Percentiles rank a stretch among this genome's conserved stretches.
phyloP scores from a whole-genome alignment of 2,888 invertebrate genomes.

The Polydesmus complanatus region DNA sequence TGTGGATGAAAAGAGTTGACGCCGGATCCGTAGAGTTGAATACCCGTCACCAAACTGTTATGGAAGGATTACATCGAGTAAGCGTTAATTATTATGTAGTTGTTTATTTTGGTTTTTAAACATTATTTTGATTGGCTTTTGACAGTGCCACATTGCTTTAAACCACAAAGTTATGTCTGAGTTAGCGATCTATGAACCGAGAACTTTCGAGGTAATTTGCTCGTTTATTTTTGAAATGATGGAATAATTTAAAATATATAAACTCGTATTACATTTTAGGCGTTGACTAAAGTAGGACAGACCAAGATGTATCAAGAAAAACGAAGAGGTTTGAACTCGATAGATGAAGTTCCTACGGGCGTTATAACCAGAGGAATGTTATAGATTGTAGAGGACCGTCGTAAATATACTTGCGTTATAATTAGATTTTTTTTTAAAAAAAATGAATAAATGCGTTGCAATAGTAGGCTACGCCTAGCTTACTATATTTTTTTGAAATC shows the following conservation, averaged over 20 bases:
- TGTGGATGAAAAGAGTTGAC: slow-evolving; percentile 26
- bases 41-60: slow-evolving; percentile 25
- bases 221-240: not conserved
- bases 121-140: slow-evolving; percentile 13
- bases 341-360: not conserved
- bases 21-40: slow-evolving; percentile 30
- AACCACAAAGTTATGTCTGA: slow-evolving; percentile 28
- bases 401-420: no score
- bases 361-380: not conserved
- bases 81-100: slow-evolving; percentile 23
- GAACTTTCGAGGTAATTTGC: slow-evolving; percentile 30
- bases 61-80: slow-evolving; percentile 24
- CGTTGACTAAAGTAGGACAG: not conserved
- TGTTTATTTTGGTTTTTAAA: not conserved
- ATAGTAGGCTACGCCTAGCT: no score
- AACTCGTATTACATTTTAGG: not conserved
- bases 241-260: not conserved
- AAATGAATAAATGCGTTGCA: no score
- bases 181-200: slow-evolving; percentile 32
- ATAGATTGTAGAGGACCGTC: not conserved
- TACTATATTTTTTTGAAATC: no score
- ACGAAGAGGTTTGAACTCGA: not conserved
- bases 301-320: not conserved
- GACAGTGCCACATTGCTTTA: slow-evolving; percentile 29
- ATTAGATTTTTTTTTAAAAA: no score